Evolutionary conservation across 2,888 invertebrate genomes (phyloP).

Genomic region (Pemphredon lugubris): DNA sequence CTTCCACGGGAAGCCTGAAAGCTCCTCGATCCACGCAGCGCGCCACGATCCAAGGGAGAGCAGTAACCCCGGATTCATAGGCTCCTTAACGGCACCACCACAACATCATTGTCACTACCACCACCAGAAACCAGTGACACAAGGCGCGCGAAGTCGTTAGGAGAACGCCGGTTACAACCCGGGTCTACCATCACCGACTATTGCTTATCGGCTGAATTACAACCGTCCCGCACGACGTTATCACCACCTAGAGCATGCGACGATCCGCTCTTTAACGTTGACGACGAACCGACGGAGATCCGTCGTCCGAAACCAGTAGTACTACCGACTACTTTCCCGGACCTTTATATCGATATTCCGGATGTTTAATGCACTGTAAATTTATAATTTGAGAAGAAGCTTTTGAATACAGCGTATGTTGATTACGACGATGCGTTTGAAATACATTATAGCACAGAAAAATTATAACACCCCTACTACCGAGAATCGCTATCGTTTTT

Average conservation of each 20-base stretch:
- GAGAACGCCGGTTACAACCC: conserved; percentile 22
- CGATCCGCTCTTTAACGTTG: conserved; percentile 5
- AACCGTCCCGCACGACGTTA: conserved; percentile 42
- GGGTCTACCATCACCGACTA: conserved; percentile 16
- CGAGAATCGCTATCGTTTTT: no score
- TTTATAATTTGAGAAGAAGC: no score
- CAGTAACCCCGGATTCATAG: conserved; percentile 54
- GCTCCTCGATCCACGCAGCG: conserved; percentile 33
- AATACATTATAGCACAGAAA: no score
- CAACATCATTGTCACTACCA: conserved; percentile 12
- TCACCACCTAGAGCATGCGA: conserved; percentile 31
- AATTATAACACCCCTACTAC: no score
- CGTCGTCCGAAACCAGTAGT: no score
- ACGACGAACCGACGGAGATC: no score
- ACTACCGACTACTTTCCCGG: background rate
- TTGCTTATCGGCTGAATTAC: conserved; percentile 53
- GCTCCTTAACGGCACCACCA: conserved; percentile 17
- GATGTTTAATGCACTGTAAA: no score
- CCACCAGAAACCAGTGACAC: conserved; percentile 18
- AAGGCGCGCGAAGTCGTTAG: background rate
- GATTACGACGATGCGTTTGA: no score
- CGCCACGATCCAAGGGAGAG: conserved; percentile 30
- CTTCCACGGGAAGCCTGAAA: conserved; percentile 67
- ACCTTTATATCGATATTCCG: background rate
- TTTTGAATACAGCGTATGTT: no score